These are phyloP conservation scores for Nebria salina DNA, from an alignment of 2,888 invertebrate species.

Conservation along the genomic window DNA sequence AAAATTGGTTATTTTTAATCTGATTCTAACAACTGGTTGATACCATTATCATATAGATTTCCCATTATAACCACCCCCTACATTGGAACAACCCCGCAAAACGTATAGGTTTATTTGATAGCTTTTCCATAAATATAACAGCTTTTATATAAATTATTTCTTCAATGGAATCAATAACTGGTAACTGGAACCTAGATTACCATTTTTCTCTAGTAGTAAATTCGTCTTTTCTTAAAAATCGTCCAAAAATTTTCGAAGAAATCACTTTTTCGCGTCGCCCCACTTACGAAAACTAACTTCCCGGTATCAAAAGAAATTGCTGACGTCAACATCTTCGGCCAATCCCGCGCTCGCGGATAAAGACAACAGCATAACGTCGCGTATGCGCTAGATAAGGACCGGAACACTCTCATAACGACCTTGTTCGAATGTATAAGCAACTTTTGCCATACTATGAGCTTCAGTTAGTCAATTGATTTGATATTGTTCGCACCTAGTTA, in stretches of 20 bases:
- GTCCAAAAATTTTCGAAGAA: not conserved
- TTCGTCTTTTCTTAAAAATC: not conserved
- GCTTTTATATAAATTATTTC: no score
- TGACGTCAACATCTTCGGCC: slow-evolving; percentile 52
- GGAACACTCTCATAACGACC: slow-evolving; percentile 48
- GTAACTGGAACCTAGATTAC: not conserved
- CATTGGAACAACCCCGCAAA: no score
- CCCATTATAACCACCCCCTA: no score
- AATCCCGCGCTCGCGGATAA: slow-evolving; percentile 49
- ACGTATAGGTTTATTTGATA: no score
- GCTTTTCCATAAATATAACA: no score
- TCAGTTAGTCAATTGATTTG: slow-evolving; percentile 50
- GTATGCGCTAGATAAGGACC: slow-evolving; percentile 36
- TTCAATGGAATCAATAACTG: no score
- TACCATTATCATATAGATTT: not conserved
- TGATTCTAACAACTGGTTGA: not conserved
- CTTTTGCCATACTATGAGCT: slow-evolving; percentile 52
- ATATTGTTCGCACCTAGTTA: slow-evolving; percentile 9
- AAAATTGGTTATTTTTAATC: not conserved
- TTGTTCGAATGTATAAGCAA: slow-evolving; percentile 54
- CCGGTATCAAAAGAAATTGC: slow-evolving; percentile 39
- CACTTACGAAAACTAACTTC: slow-evolving; percentile 32
- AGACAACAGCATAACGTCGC: slow-evolving; percentile 40
- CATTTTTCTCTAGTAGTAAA: not conserved
- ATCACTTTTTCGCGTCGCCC: not conserved